phyloP scores from a whole-genome alignment of 2,888 invertebrate species.

The Nomada lathburiana region DNA sequence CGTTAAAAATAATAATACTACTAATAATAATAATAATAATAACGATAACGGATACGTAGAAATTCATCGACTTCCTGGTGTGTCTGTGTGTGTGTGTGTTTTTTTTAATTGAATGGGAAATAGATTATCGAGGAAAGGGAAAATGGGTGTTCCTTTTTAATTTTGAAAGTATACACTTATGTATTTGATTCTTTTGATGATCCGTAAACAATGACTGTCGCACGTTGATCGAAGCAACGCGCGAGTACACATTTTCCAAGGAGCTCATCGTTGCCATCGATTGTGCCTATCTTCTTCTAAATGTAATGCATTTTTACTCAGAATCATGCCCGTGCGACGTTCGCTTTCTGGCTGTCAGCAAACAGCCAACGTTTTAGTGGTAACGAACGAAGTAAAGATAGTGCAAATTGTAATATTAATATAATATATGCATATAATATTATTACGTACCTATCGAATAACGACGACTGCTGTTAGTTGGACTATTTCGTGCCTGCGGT shows the following conservation, averaged over 20 bases:
- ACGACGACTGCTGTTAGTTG: slow-evolving; percentile 73
- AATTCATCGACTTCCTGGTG: no score
- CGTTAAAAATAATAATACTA: no score
- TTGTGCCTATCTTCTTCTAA: slow-evolving; percentile 53
- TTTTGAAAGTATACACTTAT: not conserved
- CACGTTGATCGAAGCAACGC: slow-evolving; percentile 29
- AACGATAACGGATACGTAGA: no score
- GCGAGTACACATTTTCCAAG: not conserved
- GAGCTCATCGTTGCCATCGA: slow-evolving; percentile 51
- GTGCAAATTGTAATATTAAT: slow-evolving; percentile 71
- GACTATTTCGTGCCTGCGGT: slow-evolving; percentile 78
- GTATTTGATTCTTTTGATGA: not conserved
- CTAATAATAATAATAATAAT: no score
- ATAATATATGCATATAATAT: slow-evolving; percentile 31
- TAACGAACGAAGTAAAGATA: slow-evolving; percentile 62
- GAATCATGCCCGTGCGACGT: slow-evolving; percentile 22
- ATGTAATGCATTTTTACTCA: slow-evolving; percentile 27
- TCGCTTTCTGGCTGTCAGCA: slow-evolving; percentile 41
- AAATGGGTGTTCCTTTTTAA: not conserved
- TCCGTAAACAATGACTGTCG: slow-evolving; percentile 15
- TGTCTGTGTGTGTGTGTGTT: no score
- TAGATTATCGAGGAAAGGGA: not conserved
- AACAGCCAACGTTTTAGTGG: slow-evolving; percentile 34
- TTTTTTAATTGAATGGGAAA: not conserved
- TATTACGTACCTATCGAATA: slow-evolving; percentile 53